A percentile compares a stretch with the other conserved stretches of the same genome.
Evolutionary conservation across 2,888 invertebrate genomes (phyloP).

Genomic region (Petrolisthes cinctipes): DNA sequence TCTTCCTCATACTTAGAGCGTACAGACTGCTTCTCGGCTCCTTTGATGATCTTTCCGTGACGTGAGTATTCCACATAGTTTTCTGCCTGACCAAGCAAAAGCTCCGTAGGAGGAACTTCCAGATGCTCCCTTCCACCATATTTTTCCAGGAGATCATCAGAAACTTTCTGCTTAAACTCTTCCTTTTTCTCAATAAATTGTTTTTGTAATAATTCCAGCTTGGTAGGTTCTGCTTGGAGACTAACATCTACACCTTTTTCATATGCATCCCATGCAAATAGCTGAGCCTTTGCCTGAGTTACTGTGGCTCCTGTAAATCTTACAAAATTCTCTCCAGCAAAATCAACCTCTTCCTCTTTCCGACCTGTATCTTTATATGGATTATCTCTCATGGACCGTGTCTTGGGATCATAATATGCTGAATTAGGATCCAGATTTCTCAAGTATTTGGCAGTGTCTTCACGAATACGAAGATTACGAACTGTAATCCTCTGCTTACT

Average conservation of each 20-base stretch:
- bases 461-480: slow-evolving; percentile 95
- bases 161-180: slow-evolving; percentile 86
- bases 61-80: slow-evolving; percentile 95
- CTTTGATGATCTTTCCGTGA: slow-evolving; percentile 84
- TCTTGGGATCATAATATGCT: slow-evolving; percentile 99
- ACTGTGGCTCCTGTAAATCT: slow-evolving; percentile 94
- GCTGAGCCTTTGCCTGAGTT: slow-evolving; percentile 88
- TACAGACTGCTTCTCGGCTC: slow-evolving; percentile 88
- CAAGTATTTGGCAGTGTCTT: slow-evolving; percentile 98
- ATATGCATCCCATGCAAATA: slow-evolving; percentile 98
- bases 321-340: slow-evolving; percentile 96
- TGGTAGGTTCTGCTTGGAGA: slow-evolving; percentile 96
- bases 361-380: slow-evolving; percentile 78
- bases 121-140: slow-evolving; percentile 97
- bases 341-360: slow-evolving; percentile 78
- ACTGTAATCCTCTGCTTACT: slow-evolving; percentile 99
- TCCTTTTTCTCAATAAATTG: slow-evolving; percentile 92
- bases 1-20: slow-evolving; percentile 95
- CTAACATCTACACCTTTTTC: slow-evolving; percentile 94
- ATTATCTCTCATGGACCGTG: slow-evolving; percentile 97
- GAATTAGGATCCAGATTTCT: slow-evolving; percentile 96
- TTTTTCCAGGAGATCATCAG: slow-evolving; percentile 85
- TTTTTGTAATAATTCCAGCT: slow-evolving; percentile 89
- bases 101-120: slow-evolving; percentile 86
- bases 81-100: slow-evolving; percentile 94